Evolutionary conservation across 2,113 vertebrate genomes (phyloP), one percentile per base, ranked within the genome.

Genomic region (Triplophysa tibetana): DNA sequence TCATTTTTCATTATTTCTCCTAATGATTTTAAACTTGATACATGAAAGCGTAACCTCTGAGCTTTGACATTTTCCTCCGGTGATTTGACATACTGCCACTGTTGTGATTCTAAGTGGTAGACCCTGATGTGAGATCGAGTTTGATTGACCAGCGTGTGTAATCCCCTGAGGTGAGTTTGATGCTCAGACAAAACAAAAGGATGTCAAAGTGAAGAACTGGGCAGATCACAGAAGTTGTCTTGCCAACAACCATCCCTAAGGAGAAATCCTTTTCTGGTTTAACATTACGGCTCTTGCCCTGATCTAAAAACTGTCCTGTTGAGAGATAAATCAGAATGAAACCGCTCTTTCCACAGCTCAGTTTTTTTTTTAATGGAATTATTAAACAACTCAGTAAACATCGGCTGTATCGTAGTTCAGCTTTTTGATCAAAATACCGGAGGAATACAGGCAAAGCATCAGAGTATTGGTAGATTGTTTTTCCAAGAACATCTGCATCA

Each of bases 291-390:
- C 33, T 45, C 43, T 82, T 75, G 79, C 77, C 86, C 76, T 76
- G 87, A 89, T 88, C 85, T 75, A 88, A 54, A 38, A 50, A 66
- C 48, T 83, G 75, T 74, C 87, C 76, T 74, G 87, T 89, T 29
- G 66, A n/a, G 79, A 86, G 86, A 92, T 90, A 88, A 64, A 24
- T 24, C 24, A 24, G 23, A 33, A 24, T 19, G 50, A 45, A 70
- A 19, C 63, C 65, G 19, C 70, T 66, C 75, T 75, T 78, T 29
- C 2, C 26, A 29, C 2, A 29, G 26, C 26, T 29, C 26, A 24
- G 24, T 24, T 24, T 24, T 29, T 29, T 29, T 29, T 29, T 29
- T 29, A n/a, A 29, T 29, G 26, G 26, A 29, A 29, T 29, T 29
- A 29, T 3, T 29, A 29, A 29, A 29, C 26, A 43, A 43, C 38